Evolutionary conservation across 2,797 vertebrate species (phyloP), one percentile per base, ranked within the genome.

Genomic region (Oryzias sinensis): DNA sequence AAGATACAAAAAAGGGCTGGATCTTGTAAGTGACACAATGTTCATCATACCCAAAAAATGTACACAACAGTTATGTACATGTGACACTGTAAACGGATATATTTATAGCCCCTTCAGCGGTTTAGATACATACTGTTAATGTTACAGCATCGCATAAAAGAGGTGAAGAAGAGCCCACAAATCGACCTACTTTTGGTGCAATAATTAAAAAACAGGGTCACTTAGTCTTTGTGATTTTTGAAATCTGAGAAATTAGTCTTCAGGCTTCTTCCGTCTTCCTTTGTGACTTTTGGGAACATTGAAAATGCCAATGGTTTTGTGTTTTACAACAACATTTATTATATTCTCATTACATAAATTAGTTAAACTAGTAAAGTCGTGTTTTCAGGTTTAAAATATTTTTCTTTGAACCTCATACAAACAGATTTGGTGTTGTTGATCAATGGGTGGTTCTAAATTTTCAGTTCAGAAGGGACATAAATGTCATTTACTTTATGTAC

Each of bases 1-100:
- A 88, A 87, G 80, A 62, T 91, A 56, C 77, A 33, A 76, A 87
- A 74, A 76, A 81, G 91, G 41, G 72, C 75, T 33, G 40, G 83
- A 56, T 17, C 56, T 17, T 25, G 92, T 93, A 73, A 90, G 91
- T 90, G 70, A 40, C 37, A 54, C 62, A 68, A 13, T 50, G 17
- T 53, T 53, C 42, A 51, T 53, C 1, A 9, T 13, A 8, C 20
- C 48, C 9, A 7, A 4, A 5, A 25, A 49, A 46, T 15, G 56
- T 41, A 55, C 49, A 2, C 9, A 40, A 42, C 3, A 37, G 4
- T 18, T 53, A 52, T 9, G 25, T 55, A 1, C 13, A 62, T 14
- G 11, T 56, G 45, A 59, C 27, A 37, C 43, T 4, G 8, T 48
- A 29, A 68, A 67, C 4, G 24, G 29, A 52, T 52, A 13, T 20